Evolutionary conservation across 2,888 invertebrate genomes (phyloP), one percentile per base, ranked within the genome.

Genomic region (Acanthosepion lycidas): DNA sequence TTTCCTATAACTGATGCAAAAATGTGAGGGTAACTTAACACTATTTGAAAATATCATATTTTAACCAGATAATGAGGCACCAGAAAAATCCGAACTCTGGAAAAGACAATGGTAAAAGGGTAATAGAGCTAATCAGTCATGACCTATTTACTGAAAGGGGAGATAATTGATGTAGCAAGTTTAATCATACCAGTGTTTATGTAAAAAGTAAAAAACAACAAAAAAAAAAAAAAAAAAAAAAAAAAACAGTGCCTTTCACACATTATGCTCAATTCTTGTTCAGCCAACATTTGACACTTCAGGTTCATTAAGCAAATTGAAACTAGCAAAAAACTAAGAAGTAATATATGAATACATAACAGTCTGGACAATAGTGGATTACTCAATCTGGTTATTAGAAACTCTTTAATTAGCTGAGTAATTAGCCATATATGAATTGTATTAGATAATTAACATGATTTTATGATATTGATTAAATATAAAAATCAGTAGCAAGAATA

Each of bases 261-360:
- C n/a, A 78, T 78, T 33, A 78, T n/a, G 8, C 59, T 59, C 59
- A 59, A 23, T 59, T 23, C 78, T 78, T 78, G 78, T 12, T 78
- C n/a, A 78, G 15, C n/a, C n/a, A 18, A 78, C 78, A 78, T 78
- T 78, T 78, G 78, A 78, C n/a, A 78, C 78, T 78, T 78, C 15
- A 78, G 78, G 78, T 78, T 78, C 78, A 78, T 78, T 78, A 78
- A n/a, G 78, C 78, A 78, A 78, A 78, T 78, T 78, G n/a, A n/a
- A 78, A 78, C 28, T 78, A 78, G n/a, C 42, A 20, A n/a, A 78
- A 33, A 78, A 78, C 15, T 78, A 78, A 78, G 15, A 78, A 78
- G 78, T 78, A 78, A 78, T 78, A n/a, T 33, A 78, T 78, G 33
- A 33, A 78, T 78, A 78, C 78, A 78, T 33, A 33, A 78, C 78